phyloP scores from a whole-genome alignment of 2,797 vertebrate genomes.

The Rhyacichthys aspro region DNA sequence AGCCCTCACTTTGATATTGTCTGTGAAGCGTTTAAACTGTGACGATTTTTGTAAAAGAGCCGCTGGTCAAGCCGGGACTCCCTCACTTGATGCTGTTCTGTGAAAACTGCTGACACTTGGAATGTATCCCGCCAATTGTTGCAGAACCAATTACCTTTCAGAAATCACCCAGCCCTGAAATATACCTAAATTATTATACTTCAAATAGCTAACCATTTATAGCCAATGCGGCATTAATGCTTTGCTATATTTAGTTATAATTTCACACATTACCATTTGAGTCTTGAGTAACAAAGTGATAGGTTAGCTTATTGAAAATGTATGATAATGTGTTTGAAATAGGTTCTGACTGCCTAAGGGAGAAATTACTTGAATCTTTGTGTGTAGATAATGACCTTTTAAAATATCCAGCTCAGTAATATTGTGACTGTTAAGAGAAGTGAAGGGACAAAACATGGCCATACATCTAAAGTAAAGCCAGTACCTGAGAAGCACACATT shows the following conservation, averaged over 20 bases:
- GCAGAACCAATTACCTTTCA: slow-evolving; percentile 50
- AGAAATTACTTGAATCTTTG: slow-evolving; percentile 3
- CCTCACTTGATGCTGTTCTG: slow-evolving; percentile 50
- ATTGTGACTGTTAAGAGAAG: slow-evolving; percentile 59
- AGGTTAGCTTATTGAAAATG: slow-evolving; percentile 19
- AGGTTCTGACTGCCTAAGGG: slow-evolving; percentile 3
- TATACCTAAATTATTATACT: slow-evolving; percentile 11
- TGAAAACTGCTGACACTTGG: slow-evolving; percentile 71
- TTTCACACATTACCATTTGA: slow-evolving; percentile 21
- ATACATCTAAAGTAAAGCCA: slow-evolving; percentile 15
- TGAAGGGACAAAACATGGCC: slow-evolving; percentile 33
- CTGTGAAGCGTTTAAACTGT: slow-evolving; percentile 46
- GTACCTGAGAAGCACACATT: slow-evolving; percentile 4
- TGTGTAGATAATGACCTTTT: slow-evolving; percentile 9
- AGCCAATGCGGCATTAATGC: slow-evolving; percentile 14
- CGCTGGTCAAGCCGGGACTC: slow-evolving; percentile 39
- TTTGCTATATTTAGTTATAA: slow-evolving; percentile 18
- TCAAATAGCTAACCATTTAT: slow-evolving; percentile 29
- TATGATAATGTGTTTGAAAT: slow-evolving; percentile 15
- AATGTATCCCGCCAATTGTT: slow-evolving; percentile 69
- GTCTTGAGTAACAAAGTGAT: slow-evolving; percentile 11
- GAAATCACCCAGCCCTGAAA: slow-evolving; percentile 65
- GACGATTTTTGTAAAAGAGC: slow-evolving; percentile 15
- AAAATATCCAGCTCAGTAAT: slow-evolving; percentile 21
- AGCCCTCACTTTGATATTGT: slow-evolving; percentile 53